Evolutionary conservation across 2,888 invertebrate species (phyloP).

Genomic region (Therioaphis trifolii): DNA sequence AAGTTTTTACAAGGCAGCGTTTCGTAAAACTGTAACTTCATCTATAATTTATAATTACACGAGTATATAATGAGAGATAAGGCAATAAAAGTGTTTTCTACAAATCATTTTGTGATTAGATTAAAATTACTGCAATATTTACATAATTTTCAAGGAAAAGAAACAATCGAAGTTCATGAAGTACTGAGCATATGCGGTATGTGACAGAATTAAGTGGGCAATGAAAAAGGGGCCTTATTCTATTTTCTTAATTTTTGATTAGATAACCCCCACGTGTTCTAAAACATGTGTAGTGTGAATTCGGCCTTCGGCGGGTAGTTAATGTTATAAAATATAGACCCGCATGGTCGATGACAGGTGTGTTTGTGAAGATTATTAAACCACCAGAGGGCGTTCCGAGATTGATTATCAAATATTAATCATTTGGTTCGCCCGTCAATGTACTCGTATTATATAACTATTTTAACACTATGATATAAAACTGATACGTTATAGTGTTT

Average conservation of each 20-base stretch:
- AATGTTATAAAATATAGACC: constrained; percentile 43
- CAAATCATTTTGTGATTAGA: neutral
- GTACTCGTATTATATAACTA: neutral
- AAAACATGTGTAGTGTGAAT: constrained; percentile 9
- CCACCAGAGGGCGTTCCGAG: constrained; percentile 51
- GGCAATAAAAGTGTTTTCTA: neutral
- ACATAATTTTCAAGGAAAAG: neutral
- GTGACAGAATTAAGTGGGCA: neutral
- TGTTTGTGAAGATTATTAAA: constrained; percentile 23
- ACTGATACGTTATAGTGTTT: neutral
- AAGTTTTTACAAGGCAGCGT: neutral
- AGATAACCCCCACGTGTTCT: constrained; percentile 9
- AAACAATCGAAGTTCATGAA: neutral
- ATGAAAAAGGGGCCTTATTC: neutral
- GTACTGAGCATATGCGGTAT: neutral
- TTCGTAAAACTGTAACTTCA: neutral
- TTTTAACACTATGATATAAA: neutral
- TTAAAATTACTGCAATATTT: neutral
- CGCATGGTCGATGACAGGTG: constrained; percentile 39
- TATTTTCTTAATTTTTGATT: neutral
- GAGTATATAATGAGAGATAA: neutral
- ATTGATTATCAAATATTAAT: constrained; percentile 32
- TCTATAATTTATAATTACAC: neutral
- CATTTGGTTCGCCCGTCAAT: neutral
- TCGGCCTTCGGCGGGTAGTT: constrained; percentile 33